These are phyloP conservation scores for Brachyrhaphis roseni DNA, from an alignment of 2,797 vertebrate genomes.

Conservation along the genomic window DNA sequence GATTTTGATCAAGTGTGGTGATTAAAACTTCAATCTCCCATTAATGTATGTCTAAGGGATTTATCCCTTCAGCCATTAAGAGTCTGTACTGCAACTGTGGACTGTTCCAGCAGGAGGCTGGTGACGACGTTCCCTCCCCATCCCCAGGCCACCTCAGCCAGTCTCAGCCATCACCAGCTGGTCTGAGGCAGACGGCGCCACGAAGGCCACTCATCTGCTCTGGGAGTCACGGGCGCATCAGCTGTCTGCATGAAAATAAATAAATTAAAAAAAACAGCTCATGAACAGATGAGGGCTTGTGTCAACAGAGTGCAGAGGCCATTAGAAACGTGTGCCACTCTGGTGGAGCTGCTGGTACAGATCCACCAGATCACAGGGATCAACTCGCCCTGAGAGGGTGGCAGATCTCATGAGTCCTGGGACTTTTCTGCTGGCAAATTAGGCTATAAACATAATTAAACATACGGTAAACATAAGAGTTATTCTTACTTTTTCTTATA, in stretches of 20 bases:
- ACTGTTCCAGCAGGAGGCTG: constrained; percentile 4
- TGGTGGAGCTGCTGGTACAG: neutral
- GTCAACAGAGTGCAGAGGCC: constrained; percentile 54
- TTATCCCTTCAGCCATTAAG: neutral
- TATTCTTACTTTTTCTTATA: neutral
- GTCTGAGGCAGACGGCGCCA: constrained; percentile 46
- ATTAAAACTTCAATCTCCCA: no score
- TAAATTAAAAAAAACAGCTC: constrained; percentile 1
- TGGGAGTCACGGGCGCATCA: constrained; percentile 11
- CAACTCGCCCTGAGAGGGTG: neutral
- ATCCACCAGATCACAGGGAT: constrained; percentile 5
- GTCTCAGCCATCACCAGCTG: constrained; percentile 41
- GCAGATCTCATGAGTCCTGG: no score
- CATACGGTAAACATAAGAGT: no score
- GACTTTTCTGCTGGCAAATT: neutral
- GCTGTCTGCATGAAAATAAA: constrained; percentile 1
- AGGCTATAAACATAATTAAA: neutral
- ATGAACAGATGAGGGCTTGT: constrained; percentile 37
- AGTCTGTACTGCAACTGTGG: neutral
- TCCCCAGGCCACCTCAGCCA: constrained; percentile 23
- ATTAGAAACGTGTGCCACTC: constrained; percentile 33
- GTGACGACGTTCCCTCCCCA: constrained; percentile 14
- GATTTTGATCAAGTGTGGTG: no score
- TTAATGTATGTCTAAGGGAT: neutral
- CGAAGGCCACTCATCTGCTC: constrained; percentile 15